These are phyloP conservation scores for Atta colombica DNA, from an alignment of 1,140 invertebrate species.

Conservation along the genomic window DNA sequence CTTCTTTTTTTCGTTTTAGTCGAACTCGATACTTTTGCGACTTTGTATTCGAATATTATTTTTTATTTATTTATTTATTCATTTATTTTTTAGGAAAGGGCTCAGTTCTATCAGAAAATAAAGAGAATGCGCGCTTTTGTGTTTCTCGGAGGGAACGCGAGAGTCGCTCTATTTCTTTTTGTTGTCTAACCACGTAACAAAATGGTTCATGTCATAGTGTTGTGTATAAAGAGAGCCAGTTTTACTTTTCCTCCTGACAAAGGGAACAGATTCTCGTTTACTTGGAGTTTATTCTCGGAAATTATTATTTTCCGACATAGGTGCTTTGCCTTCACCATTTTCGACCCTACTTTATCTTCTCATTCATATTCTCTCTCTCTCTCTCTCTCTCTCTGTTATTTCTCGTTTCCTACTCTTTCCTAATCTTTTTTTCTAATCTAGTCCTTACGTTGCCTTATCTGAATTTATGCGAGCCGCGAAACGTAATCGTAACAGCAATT, in stretches of 20 bases:
- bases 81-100: slow-evolving; percentile 26
- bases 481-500: slow-evolving; percentile 65
- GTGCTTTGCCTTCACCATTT: slow-evolving; percentile 41
- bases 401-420: slow-evolving; percentile 30
- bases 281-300: slow-evolving; percentile 58
- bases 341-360: slow-evolving; percentile 18
- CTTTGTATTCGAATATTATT: slow-evolving; percentile 19
- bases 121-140: slow-evolving; percentile 68
- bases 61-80: too few species aligned
- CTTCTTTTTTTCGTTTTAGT: slow-evolving; percentile 38
- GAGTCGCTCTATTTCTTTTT: slow-evolving; percentile 46
- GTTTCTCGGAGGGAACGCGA: slow-evolving; percentile 49
- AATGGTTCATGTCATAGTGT: slow-evolving; percentile 1
- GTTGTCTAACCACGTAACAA: slow-evolving; percentile 13
- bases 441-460: slow-evolving; percentile 42
- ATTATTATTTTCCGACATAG: slow-evolving; percentile 57
- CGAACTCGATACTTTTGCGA: slow-evolving; percentile 56
- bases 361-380: slow-evolving; percentile 37
- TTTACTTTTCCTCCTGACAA: slow-evolving; percentile 43
- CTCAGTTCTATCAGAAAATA: slow-evolving; percentile 28
- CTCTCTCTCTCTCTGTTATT: slow-evolving; percentile 47
- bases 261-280: slow-evolving; percentile 71
- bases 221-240: slow-evolving; percentile 22
- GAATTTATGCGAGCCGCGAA: slow-evolving; percentile 42
- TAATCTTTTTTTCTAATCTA: slow-evolving; percentile 10